Evolutionary conservation across 2,888 invertebrate genomes (phyloP).

Genomic region (Habrosyne pyritoides): DNA sequence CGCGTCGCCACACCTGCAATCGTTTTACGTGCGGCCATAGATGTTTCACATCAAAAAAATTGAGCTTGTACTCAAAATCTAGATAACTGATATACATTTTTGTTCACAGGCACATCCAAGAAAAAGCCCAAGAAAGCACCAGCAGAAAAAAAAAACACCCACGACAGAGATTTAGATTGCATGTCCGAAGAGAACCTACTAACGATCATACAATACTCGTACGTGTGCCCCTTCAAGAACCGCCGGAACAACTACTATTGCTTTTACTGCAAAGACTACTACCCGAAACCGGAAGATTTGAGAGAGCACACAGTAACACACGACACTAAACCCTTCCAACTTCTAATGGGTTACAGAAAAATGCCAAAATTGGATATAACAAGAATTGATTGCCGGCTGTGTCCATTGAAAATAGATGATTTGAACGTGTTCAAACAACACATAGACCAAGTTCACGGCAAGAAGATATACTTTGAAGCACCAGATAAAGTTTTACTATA

Average conservation of each 20-base stretch:
- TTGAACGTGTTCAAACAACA: slow-evolving; percentile 67
- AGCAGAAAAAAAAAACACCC: slow-evolving; percentile 64
- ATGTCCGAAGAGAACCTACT: slow-evolving; percentile 75
- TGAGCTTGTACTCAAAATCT: too few relatives aligned
- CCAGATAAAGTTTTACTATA: slow-evolving; percentile 71
- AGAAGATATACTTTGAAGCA: slow-evolving; percentile 74
- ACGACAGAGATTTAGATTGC: slow-evolving; percentile 70
- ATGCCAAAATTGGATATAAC: slow-evolving; percentile 77
- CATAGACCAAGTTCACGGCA: slow-evolving; percentile 64
- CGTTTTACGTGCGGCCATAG: too few relatives aligned
- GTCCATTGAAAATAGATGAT: slow-evolving; percentile 64
- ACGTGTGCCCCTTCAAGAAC: slow-evolving; percentile 74
- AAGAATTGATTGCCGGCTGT: slow-evolving; percentile 68
- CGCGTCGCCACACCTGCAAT: too few relatives aligned
- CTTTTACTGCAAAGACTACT: slow-evolving; percentile 76
- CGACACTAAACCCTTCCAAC: slow-evolving; percentile 73
- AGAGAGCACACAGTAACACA: slow-evolving; percentile 70
- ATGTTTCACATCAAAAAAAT: too few relatives aligned
- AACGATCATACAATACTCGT: slow-evolving; percentile 73
- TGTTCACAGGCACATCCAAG: slow-evolving; percentile 43
- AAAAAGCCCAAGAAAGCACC: slow-evolving; percentile 52
- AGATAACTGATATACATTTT: slow-evolving; percentile 1
- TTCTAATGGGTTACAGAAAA: slow-evolving; percentile 73
- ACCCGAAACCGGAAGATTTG: slow-evolving; percentile 71
- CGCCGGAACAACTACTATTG: slow-evolving; percentile 74